phyloP scores from a whole-genome alignment of 2,113 vertebrate species.

The Lepidothrix coronata region DNA sequence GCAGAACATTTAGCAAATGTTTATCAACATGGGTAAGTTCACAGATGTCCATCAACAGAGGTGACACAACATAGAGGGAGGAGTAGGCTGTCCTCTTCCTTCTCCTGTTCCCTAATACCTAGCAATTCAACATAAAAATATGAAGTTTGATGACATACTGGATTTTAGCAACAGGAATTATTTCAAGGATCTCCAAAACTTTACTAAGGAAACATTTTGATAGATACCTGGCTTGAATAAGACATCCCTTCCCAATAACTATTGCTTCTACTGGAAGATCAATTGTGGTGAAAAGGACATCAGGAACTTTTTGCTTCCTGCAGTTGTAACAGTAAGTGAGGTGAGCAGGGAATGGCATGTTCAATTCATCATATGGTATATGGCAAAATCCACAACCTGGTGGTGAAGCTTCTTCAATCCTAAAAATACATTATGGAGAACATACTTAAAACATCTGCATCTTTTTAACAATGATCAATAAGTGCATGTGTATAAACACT shows the following conservation, averaged over 20 bases:
- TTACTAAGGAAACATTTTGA: neutral
- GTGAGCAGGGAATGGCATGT: constrained; percentile 97
- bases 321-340: constrained; percentile 93
- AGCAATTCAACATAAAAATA: neutral
- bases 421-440: constrained; percentile 60
- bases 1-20: neutral
- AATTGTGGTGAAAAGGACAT: constrained; percentile 93
- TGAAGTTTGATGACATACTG: neutral
- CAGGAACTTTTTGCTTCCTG: constrained; percentile 90
- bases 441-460: constrained; percentile 5
- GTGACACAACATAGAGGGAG: neutral
- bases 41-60: neutral
- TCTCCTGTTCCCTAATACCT: neutral
- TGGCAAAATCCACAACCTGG: constrained; percentile 93
- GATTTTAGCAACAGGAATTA: neutral
- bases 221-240: constrained; percentile 90
- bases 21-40: neutral
- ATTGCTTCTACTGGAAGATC: constrained; percentile 85
- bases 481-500: neutral
- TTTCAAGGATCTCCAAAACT: neutral
- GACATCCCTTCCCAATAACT: constrained; percentile 89
- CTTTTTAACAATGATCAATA: neutral
- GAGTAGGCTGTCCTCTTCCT: neutral
- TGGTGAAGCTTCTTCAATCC: constrained; percentile 87
- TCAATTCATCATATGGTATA: constrained; percentile 95